phyloP scores from a whole-genome alignment of 2,113 vertebrate species.

The Plecotus auritus region DNA sequence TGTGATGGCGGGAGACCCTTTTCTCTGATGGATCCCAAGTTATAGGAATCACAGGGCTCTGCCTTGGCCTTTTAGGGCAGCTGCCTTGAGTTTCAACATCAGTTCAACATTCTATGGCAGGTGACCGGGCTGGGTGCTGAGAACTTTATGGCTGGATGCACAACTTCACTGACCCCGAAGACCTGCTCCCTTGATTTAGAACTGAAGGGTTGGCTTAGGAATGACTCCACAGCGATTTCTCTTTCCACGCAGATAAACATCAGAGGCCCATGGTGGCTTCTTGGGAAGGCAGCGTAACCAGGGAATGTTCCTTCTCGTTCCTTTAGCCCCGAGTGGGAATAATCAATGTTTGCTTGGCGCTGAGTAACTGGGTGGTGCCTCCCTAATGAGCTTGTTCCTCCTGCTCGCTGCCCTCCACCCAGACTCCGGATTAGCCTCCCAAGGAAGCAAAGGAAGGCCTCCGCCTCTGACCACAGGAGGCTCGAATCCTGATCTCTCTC shows the following conservation, averaged over 20 bases:
- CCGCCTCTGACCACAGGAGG: background rate
- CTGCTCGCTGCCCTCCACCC: background rate
- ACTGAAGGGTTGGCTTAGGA: accelerated
- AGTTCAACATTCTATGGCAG: accelerated
- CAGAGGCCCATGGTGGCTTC: background rate
- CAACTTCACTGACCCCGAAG: accelerated
- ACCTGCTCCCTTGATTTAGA: background rate
- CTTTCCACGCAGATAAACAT: accelerated
- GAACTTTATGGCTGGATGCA: accelerated
- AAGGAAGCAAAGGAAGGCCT: background rate
- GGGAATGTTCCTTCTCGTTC: background rate
- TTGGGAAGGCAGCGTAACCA: accelerated
- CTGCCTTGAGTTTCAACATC: background rate
- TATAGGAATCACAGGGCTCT: accelerated
- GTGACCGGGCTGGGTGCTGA: accelerated
- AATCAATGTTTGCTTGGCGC: background rate
- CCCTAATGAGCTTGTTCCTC: background rate
- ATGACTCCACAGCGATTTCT: accelerated
- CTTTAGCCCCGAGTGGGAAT: background rate
- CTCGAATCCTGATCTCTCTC: background rate
- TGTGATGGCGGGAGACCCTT: background rate
- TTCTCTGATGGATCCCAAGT: background rate
- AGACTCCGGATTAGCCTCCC: too few relatives aligned
- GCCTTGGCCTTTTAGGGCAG: background rate
- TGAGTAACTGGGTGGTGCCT: conserved; percentile 42